These are phyloP conservation scores for Bombus waltoni DNA, from an alignment of 1,140 invertebrate genomes.

Conservation along the genomic window DNA sequence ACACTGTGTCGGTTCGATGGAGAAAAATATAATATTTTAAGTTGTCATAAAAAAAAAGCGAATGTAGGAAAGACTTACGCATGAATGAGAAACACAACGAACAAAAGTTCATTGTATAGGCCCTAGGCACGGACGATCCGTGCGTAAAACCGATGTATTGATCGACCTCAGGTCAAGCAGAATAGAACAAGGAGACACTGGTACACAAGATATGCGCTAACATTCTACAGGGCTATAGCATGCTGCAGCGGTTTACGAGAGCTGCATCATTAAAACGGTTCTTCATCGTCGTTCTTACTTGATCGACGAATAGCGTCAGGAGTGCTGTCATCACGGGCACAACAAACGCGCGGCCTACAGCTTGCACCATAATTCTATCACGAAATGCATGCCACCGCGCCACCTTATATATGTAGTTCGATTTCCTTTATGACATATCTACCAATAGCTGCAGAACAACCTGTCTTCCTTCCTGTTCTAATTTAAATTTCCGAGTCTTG, in stretches of 20 bases:
- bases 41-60: conserved; percentile 17
- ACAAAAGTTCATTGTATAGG: conserved; percentile 55
- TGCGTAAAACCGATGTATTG: conserved; percentile 56
- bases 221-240: conserved; percentile 57
- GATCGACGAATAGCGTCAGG: conserved; percentile 64
- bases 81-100: conserved; percentile 59
- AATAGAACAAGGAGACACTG: conserved; percentile 52
- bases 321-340: conserved; percentile 38
- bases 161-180: conserved; percentile 51
- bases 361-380: conserved; percentile 63
- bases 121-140: conserved; percentile 50
- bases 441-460: conserved; percentile 34
- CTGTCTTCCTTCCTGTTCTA: conserved; percentile 24
- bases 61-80: conserved; percentile 51
- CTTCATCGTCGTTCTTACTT: conserved; percentile 58
- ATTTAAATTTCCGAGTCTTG: background rate
- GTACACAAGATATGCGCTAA: conserved; percentile 59
- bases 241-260: conserved; percentile 44
- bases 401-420: conserved; percentile 20
- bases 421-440: conserved; percentile 33
- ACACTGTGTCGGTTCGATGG: background rate
- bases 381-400: conserved; percentile 51
- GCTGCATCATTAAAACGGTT: conserved; percentile 49
- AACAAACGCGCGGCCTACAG: conserved; percentile 28
- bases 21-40: background rate